Evolutionary conservation across 2,113 vertebrate genomes (phyloP), one percentile per base, ranked within the genome.

Genomic region (Passer domesticus): DNA sequence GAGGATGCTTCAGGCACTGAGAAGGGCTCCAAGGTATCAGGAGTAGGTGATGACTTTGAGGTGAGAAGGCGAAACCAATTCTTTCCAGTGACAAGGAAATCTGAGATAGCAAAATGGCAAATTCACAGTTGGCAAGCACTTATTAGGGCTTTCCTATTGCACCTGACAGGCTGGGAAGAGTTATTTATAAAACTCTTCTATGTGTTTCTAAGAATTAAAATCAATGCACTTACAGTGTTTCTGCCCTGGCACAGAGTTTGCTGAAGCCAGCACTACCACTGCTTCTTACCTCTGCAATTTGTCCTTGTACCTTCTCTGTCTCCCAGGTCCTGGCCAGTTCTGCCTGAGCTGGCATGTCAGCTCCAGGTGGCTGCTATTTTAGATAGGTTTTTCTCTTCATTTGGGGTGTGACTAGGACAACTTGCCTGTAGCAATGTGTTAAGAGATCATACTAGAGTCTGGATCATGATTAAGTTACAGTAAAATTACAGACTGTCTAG

Each of bases 381-480:
- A 83, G 19, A 31, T 33, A 41, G 44, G 18, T 11, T 88, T 78
- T 82, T 72, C 58, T 64, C 44, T 64, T 89, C n/a, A 22, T 78
- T 70, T 89, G 49, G 23, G 27, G 11, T 9, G 2, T 37, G 72
- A 94, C 52, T 27, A 55, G 79, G 72, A 85, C 50, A 92, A 77
- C 55, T 84, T 84, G 70, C 55, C 59, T 88, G 20, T 64, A 83
- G 85, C 37, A 88, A 72, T 68, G 21, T 55, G 49, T 83, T 94
- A 89, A 68, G 86, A 81, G 89, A 87, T 89, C 52, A 23, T 72
- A 49, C 35, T 72, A 27, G 19, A 62, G 39, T 66, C 28, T 76
- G 49, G 62, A 86, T 96, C 77, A 79, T 46, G 39, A 64, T 70
- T 72, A 92, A 79, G 73, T 89, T 96, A 89, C 73, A 77, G 64